A percentile compares a stretch with the other conserved stretches of the same genome.
These are phyloP conservation scores for Apogon talboti DNA, from an alignment of 2,797 vertebrate genomes.

Conservation along the genomic window DNA sequence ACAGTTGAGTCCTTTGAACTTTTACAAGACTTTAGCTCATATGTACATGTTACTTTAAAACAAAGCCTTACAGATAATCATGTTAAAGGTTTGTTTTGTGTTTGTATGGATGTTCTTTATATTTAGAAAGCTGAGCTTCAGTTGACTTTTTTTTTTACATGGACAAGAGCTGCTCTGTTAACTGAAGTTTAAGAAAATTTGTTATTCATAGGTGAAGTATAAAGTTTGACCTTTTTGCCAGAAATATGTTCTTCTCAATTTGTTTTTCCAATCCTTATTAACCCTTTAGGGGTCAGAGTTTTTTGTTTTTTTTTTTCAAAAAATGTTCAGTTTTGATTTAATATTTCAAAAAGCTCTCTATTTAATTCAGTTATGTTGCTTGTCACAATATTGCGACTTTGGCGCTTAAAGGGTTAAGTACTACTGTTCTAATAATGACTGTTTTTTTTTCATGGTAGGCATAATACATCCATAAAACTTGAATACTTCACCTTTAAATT, in stretches of 20 bases:
- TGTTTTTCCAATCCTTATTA: background rate
- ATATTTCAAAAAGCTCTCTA: background rate
- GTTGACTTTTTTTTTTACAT: constrained; percentile 5
- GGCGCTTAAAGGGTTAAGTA: background rate
- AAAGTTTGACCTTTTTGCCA: constrained; percentile 41
- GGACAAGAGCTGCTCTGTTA: constrained; percentile 23
- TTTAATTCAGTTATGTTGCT: background rate
- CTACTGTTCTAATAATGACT: background rate
- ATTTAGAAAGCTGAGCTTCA: constrained; percentile 11
- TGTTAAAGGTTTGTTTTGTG: constrained; percentile 35
- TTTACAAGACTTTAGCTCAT: constrained; percentile 2
- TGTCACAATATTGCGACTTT: no score
- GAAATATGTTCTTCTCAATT: constrained; percentile 2
- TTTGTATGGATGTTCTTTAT: constrained; percentile 18
- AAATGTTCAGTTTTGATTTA: background rate
- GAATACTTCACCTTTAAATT: constrained; percentile 43
- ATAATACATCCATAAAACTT: constrained; percentile 23
- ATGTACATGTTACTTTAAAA: constrained; percentile 1
- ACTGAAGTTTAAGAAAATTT: constrained; percentile 14
- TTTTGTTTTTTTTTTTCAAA: no score
- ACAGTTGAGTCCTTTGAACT: background rate
- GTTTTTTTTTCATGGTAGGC: background rate
- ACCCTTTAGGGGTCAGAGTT: background rate
- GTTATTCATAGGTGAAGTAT: constrained; percentile 51
- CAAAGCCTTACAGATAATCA: constrained; percentile 26